These are phyloP conservation scores for Excalfactoria chinensis DNA, from an alignment of 2,113 vertebrate species.

Conservation along the genomic window DNA sequence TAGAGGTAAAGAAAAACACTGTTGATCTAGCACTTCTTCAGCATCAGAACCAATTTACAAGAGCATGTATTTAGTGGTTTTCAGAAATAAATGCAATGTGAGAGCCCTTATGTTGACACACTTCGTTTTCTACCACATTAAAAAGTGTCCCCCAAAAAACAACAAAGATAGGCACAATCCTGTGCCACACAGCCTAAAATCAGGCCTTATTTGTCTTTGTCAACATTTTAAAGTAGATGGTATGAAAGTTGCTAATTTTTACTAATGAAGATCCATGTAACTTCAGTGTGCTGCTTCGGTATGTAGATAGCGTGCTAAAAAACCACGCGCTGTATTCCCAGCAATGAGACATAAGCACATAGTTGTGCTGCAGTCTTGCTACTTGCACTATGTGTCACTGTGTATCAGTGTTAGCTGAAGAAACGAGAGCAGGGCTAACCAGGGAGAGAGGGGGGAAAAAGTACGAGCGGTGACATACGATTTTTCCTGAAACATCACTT, in stretches of 20 bases:
- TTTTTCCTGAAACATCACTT: constrained; percentile 64
- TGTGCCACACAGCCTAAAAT: background rate
- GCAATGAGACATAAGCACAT: background rate
- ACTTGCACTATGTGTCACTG: constrained; percentile 51
- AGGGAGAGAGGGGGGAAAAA: constrained; percentile 3
- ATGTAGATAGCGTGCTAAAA: background rate
- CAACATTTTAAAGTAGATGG: background rate
- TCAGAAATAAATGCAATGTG: background rate
- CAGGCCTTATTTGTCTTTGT: background rate
- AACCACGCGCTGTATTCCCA: background rate
- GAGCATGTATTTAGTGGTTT: background rate
- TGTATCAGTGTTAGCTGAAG: constrained; percentile 59
- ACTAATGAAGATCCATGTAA: background rate
- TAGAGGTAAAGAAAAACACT: accelerated
- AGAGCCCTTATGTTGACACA: background rate
- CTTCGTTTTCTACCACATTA: background rate
- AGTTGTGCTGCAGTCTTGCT: constrained; percentile 45
- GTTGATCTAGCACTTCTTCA: background rate
- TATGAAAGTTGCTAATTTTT: background rate
- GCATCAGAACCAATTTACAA: background rate
- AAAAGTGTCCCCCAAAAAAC: background rate
- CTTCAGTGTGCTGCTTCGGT: background rate
- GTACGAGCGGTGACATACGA: constrained; percentile 19
- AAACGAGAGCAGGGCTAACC: constrained; percentile 58
- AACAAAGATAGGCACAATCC: background rate